phyloP scores from a whole-genome alignment of 2,888 invertebrate genomes.

The Psylliodes chrysocephalus region DNA sequence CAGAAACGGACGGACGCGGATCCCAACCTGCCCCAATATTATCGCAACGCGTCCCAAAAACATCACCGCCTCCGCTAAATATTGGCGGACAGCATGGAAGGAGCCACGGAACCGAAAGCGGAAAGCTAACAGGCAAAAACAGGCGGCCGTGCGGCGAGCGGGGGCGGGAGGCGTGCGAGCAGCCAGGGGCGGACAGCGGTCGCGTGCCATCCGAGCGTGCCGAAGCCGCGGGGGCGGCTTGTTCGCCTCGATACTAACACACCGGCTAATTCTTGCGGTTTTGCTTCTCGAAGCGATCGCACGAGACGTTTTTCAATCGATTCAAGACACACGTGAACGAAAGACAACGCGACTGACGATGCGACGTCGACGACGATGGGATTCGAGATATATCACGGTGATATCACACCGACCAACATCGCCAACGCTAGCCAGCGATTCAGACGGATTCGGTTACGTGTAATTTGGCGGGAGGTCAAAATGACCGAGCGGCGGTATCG shows the following conservation, averaged over 20 bases:
- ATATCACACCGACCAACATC: too few relatives aligned
- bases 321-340: conserved; percentile 5
- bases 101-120: conserved; percentile 11
- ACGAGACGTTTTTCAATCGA: conserved; percentile 28
- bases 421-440: too few relatives aligned
- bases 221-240: conserved; percentile 47
- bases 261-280: conserved; percentile 41
- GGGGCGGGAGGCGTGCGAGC: conserved; percentile 34
- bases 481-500: background rate
- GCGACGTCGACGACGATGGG: background rate
- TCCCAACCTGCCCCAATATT: conserved; percentile 14
- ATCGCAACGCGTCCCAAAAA: conserved; percentile 12
- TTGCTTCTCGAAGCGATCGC: conserved; percentile 37
- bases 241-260: conserved; percentile 19
- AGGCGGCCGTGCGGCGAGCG: conserved; percentile 21
- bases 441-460: background rate
- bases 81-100: conserved; percentile 20
- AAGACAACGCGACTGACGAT: background rate
- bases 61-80: conserved; percentile 14
- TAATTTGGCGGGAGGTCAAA: background rate
- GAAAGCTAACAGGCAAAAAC: conserved; percentile 15
- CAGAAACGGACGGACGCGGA: background rate
- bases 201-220: conserved; percentile 57
- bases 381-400: background rate
- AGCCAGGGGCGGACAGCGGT: conserved; percentile 59